These are phyloP conservation scores for Calidris pugnax DNA, from an alignment of 2,113 vertebrate species.

Conservation along the genomic window DNA sequence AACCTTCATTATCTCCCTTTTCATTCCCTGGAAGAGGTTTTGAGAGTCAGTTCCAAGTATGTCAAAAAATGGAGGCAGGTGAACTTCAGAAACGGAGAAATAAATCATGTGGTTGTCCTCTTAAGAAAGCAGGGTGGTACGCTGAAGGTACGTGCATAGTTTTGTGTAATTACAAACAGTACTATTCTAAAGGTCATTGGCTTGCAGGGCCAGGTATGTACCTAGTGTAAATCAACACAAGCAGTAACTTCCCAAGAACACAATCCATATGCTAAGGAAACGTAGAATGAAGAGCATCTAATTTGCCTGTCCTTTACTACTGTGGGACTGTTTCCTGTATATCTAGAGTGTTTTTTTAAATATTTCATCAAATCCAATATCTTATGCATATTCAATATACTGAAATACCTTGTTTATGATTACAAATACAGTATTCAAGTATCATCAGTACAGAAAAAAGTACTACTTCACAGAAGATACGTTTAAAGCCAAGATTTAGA, in stretches of 20 bases:
- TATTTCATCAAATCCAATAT: not conserved
- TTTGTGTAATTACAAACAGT: not conserved
- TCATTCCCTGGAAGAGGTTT: not conserved
- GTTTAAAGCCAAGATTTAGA: not conserved
- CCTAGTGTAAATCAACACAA: not conserved
- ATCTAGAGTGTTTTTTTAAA: not conserved
- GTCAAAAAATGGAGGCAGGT: not conserved
- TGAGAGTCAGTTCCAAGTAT: not conserved
- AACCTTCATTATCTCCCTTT: not conserved
- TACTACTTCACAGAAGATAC: not conserved
- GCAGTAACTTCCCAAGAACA: not conserved
- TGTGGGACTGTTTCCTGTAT: not conserved
- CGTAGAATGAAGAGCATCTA: not conserved
- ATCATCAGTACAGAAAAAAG: not conserved
- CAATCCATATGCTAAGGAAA: not conserved
- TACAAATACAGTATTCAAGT: not conserved
- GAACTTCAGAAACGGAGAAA: not conserved
- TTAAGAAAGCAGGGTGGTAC: not conserved
- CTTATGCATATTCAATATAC: not conserved
- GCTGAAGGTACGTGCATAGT: not conserved
- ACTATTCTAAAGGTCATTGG: not conserved
- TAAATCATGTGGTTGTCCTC: not conserved
- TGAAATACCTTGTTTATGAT: not conserved
- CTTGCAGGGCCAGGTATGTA: not conserved
- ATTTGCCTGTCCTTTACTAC: not conserved